A percentile compares a stretch with the other conserved stretches of the same genome.
Conservation (phyloP, 2,113 vertebrate genomes). For the Callaeas wilsoni region DNA sequence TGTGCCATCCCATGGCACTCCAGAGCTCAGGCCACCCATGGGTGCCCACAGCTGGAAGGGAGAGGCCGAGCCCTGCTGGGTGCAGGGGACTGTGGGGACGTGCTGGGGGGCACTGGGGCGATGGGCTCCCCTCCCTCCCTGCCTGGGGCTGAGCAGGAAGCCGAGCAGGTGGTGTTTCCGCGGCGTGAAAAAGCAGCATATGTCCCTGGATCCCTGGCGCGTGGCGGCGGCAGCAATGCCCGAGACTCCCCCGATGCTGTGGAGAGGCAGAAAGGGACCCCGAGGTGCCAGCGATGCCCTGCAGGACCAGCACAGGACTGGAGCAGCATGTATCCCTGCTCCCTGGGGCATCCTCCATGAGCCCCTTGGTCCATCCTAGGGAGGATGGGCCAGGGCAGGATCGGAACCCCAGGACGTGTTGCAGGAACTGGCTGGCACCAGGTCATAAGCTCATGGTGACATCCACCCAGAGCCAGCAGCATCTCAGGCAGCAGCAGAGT, state of each 20-base stretch:
- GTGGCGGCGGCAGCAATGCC: background rate
- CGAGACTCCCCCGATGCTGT: background rate
- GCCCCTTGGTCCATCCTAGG: background rate
- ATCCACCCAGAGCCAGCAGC: accelerated
- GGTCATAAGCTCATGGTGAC: accelerated
- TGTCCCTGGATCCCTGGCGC: background rate
- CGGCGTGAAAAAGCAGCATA: conserved; percentile 64
- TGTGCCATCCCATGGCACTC: accelerated
- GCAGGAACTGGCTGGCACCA: background rate
- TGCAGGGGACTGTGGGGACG: background rate
- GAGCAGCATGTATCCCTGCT: accelerated
- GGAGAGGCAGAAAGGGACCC: background rate
- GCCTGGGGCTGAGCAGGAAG: conserved; percentile 52
- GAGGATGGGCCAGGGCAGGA: background rate
- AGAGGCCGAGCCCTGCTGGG: background rate
- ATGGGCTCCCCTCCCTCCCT: background rate
- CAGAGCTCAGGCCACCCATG: background rate
- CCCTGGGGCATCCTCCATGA: background rate
- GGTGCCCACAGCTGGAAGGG: background rate
- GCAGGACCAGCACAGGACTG: background rate
- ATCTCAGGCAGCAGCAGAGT: accelerated
- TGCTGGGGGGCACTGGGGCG: background rate
- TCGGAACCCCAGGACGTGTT: accelerated
- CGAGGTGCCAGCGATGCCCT: background rate
- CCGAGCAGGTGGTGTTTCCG: conserved; percentile 60